Percentiles rank a stretch among this genome's conserved stretches.
Conservation (phyloP, 1,140 invertebrate genomes). For the Geopemphigus sp. region DNA sequence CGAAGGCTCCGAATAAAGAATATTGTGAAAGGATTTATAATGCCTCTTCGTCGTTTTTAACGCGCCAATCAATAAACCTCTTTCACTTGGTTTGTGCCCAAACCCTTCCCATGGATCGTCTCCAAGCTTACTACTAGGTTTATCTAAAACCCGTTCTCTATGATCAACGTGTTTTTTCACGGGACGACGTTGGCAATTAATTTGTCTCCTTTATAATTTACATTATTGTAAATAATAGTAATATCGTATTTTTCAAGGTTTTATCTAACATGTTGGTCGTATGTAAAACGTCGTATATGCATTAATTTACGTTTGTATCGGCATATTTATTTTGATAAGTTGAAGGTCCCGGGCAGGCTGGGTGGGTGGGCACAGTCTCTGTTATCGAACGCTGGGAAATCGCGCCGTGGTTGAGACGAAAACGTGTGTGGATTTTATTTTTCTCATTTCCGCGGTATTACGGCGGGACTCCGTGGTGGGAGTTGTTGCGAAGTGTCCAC, state of each 20-base stretch:
- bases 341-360: background rate
- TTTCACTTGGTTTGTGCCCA: too few relatives aligned
- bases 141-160: background rate
- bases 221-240: background rate
- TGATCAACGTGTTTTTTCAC: background rate
- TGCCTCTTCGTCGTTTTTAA: background rate
- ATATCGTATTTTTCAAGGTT: slow-evolving; percentile 5
- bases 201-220: background rate
- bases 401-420: background rate
- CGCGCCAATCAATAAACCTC: background rate
- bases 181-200: background rate
- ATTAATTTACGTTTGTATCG: background rate
- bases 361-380: too few relatives aligned
- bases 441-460: background rate
- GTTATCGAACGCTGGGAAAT: background rate
- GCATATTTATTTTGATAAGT: slow-evolving; percentile 6
- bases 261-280: too few relatives aligned
- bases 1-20: background rate
- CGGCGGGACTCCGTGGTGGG: background rate
- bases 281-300: background rate
- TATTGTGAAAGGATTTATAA: background rate
- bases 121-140: background rate
- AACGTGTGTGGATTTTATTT: background rate
- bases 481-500: background rate
- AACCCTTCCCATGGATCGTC: background rate